Percentiles rank a stretch among this genome's conserved stretches.
Conservation (phyloP, 2,888 invertebrate species). For the Tiliacea aurago region DNA sequence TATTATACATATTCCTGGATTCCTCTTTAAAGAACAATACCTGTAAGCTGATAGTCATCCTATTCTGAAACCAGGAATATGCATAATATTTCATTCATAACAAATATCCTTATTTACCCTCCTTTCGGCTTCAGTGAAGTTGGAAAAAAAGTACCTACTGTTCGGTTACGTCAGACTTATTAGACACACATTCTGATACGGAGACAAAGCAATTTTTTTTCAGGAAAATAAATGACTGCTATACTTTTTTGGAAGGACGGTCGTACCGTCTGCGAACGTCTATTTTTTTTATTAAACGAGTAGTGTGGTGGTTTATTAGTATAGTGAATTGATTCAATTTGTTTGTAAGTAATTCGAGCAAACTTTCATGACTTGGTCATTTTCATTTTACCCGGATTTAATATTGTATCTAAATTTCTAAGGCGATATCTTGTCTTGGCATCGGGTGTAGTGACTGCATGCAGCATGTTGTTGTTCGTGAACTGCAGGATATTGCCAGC, state of each 20-base stretch:
- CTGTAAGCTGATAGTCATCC: not conserved
- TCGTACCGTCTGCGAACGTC: slow-evolving; percentile 25
- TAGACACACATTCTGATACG: slow-evolving; percentile 50
- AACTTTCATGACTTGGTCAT: not conserved
- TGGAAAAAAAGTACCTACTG: slow-evolving; percentile 26
- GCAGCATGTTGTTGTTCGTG: slow-evolving; percentile 18
- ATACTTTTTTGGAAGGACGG: slow-evolving; percentile 29
- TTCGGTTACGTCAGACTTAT: slow-evolving; percentile 49
- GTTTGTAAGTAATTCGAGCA: slow-evolving; percentile 6
- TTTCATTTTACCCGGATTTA: not conserved
- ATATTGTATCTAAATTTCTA: slow-evolving; percentile 9
- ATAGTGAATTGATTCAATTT: slow-evolving; percentile 20
- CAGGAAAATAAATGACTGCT: slow-evolving; percentile 35
- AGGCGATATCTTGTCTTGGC: not conserved
- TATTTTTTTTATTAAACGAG: slow-evolving; percentile 38
- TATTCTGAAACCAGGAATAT: slow-evolving; percentile 5
- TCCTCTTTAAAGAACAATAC: not conserved
- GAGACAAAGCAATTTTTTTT: slow-evolving; percentile 45
- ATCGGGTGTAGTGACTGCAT: slow-evolving; percentile 5
- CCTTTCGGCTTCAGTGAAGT: slow-evolving; percentile 39
- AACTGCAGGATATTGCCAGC: slow-evolving; percentile 33
- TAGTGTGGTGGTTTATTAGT: slow-evolving; percentile 6
- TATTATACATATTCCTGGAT: not conserved
- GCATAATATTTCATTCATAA: slow-evolving; percentile 46
- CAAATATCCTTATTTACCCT: slow-evolving; percentile 38